Evolutionary conservation across 2,888 invertebrate species (phyloP).

Genomic region (Drosophila bunnanda): DNA sequence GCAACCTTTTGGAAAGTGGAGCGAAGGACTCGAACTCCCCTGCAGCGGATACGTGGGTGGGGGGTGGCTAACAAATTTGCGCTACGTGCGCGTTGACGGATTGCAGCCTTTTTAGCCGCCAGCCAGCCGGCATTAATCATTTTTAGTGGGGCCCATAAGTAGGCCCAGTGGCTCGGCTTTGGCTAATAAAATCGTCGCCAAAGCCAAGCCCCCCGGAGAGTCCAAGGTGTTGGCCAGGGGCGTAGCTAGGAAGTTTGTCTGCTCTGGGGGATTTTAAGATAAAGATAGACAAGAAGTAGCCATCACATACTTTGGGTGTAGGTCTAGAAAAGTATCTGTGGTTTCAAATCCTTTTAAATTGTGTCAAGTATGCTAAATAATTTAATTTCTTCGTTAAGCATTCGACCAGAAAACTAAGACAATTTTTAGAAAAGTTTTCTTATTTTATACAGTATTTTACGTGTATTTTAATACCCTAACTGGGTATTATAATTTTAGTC

Average conservation of each 20-base stretch:
- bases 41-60: neutral
- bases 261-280: neutral
- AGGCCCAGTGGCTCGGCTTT: conserved; percentile 75
- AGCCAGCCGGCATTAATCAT: conserved; percentile 79
- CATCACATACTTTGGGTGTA: no score
- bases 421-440: neutral
- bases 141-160: conserved; percentile 80
- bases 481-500: no score
- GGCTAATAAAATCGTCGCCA: conserved; percentile 78
- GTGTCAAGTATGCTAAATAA: neutral
- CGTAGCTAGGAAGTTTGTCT: neutral
- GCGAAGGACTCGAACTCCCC: neutral
- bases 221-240: conserved; percentile 17
- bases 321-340: neutral
- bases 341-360: neutral
- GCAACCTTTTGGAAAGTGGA: conserved; percentile 6
- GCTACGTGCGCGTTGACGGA: conserved; percentile 75
- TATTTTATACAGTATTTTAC: neutral
- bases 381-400: neutral
- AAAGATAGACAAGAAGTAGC: neutral
- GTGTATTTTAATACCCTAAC: no score
- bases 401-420: rapidly evolving
- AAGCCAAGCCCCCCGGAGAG: conserved; percentile 32
- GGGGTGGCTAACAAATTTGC: conserved; percentile 65
- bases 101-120: conserved; percentile 78